Percentiles rank a stretch among this genome's conserved stretches.
Evolutionary conservation across 2,888 invertebrate genomes (phyloP).

Genomic region (Cordilura impudica): DNA sequence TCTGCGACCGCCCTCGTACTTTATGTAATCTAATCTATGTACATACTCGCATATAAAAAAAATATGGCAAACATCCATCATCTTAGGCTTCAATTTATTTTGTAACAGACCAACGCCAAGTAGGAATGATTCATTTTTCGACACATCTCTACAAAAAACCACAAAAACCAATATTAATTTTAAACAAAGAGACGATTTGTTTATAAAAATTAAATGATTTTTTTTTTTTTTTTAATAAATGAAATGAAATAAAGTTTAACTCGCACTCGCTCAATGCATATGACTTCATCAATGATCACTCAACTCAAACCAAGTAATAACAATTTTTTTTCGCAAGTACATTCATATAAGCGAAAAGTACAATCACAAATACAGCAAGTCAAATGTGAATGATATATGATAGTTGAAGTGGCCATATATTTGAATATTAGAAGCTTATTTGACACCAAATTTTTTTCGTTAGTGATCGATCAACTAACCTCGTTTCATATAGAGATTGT

Average conservation of each 20-base stretch:
- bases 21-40: no score
- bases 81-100: conserved; percentile 11
- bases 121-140: conserved; percentile 37
- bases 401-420: neutral
- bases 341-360: neutral
- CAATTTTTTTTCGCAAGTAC: neutral
- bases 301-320: conserved; percentile 22
- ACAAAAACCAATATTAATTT: conserved; percentile 18
- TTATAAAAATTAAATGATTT: neutral
- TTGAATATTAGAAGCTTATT: neutral
- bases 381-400: neutral
- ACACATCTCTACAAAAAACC: neutral
- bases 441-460: no score
- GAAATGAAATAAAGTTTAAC: conserved; percentile 16
- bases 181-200: conserved; percentile 40
- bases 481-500: no score
- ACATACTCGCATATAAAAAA: no score
- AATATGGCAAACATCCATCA: conserved; percentile 15
- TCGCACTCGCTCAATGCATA: conserved; percentile 49
- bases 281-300: conserved; percentile 56
- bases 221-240: conserved; percentile 21
- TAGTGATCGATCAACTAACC: no score
- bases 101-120: neutral
- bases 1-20: no score
- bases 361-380: neutral